Base-by-base conservation (phyloP, 2,888 invertebrate genomes). In the Eudasyphora cyanicolor region DNA sequence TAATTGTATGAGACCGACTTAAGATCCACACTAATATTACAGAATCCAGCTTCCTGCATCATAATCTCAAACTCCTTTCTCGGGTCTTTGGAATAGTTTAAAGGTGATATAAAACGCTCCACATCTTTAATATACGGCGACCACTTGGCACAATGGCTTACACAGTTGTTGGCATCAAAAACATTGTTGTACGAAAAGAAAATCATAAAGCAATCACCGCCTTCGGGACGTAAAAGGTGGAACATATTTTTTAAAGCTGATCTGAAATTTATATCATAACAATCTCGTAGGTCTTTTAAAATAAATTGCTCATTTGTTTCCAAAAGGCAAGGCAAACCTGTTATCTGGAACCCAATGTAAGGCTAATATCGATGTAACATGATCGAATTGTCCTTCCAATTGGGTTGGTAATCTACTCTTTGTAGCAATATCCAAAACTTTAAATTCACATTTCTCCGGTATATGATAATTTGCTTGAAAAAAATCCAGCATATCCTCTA, bases 341-440 rank as follows among this genome's bases (percentile, higher is more conserved):
- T 54, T 19, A 54, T 54, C 93, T 86, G 94, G 93, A 38, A 96
- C 94, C 97, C 97, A 97, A 88, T 97, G 96, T 3, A 97, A 92
- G 82, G 96, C 95, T 89, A 96, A 96, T 89, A 96, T 96, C 0
- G 96, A 96, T 76, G 96, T 94, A 0, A 94, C 93, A 88, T 96
- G 95, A 88, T 95, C 93, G 87, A 95, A 96, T 32, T 91, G 88
- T 73, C 92, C 93, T 17, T 91, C 88, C 64, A 94, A 87, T 21
- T 93, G 91, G 0, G 90, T 89, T 0, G 94, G 93, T 67, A 95
- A 84, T 27, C 92, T 89, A 5, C 2, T 89, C 0, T 92, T 90
- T 0, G 93, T 91, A 0, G 86, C 87, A 64, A 96, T 95, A 87
- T 96, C 95, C 80, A 90, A 82, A 7, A 88, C 86, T 35, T 93